Conservation (phyloP, 1,140 invertebrate genomes). For the Ditylenchus dipsaci region DNA sequence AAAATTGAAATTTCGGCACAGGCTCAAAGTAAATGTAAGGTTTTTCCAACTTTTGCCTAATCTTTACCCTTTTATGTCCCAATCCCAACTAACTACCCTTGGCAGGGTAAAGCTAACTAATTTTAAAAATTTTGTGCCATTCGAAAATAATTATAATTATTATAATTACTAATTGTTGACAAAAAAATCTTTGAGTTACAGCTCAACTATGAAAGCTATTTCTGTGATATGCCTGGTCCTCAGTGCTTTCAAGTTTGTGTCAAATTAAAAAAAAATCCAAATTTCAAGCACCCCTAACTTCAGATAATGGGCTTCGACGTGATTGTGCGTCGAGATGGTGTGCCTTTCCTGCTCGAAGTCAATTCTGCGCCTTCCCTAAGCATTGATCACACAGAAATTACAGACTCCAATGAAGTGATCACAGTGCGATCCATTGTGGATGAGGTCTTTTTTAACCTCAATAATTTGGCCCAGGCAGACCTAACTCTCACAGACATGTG, state of each 20-base stretch:
- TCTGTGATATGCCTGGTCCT: constrained; percentile 55
- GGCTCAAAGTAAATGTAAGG: too few species aligned
- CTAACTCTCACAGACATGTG: too few species aligned
- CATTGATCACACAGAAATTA: constrained; percentile 56
- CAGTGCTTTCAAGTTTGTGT: constrained; percentile 61
- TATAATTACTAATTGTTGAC: too few species aligned
- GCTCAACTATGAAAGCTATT: constrained; percentile 58
- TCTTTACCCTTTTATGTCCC: too few species aligned
- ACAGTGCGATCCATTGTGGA: constrained; percentile 55
- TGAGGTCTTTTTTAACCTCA: constrained; percentile 47
- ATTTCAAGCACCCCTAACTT: background rate
- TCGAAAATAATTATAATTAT: too few species aligned
- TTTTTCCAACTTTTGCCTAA: too few species aligned
- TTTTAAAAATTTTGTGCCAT: too few species aligned
- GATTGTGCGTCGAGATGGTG: constrained; percentile 59
- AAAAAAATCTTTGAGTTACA: too few species aligned
- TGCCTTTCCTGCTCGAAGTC: constrained; percentile 61
- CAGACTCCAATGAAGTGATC: constrained; percentile 11
- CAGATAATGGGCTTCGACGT: constrained; percentile 63
- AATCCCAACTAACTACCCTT: too few species aligned
- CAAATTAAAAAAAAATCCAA: background rate
- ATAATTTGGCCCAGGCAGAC: too few species aligned
- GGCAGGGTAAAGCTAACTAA: too few species aligned
- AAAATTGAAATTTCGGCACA: too few species aligned
- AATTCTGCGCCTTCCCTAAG: constrained; percentile 62